A percentile compares a stretch with the other conserved stretches of the same genome.
Evolutionary conservation across 1,140 invertebrate species (phyloP).

Genomic region (Drosophila cardini): DNA sequence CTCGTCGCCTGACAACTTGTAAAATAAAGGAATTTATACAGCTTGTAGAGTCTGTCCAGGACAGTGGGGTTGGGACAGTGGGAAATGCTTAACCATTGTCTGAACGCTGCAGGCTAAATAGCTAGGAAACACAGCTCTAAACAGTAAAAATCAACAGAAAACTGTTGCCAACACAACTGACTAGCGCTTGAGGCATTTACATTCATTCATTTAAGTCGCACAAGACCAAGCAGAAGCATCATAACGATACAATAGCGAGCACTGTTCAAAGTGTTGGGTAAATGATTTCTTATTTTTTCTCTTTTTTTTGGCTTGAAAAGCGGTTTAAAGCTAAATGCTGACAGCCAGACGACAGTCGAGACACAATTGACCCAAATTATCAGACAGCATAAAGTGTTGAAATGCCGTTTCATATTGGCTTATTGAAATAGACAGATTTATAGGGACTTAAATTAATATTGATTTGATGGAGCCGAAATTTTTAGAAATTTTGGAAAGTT

Average conservation of each 20-base stretch:
- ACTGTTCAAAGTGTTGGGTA: conserved; percentile 12
- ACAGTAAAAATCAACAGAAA: conserved; percentile 61
- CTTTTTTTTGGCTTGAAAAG: conserved; percentile 27
- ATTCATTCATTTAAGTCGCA: conserved; percentile 70
- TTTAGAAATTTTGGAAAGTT: no score
- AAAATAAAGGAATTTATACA: conserved; percentile 56
- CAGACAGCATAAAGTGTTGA: neutral
- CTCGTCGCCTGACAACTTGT: conserved; percentile 52
- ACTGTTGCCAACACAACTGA: conserved; percentile 67
- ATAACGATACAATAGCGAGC: conserved; percentile 26
- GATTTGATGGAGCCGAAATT: no score
- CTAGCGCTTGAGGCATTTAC: conserved; percentile 58
- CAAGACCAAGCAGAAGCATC: conserved; percentile 17
- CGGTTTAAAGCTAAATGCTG: conserved; percentile 53
- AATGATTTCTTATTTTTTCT: conserved; percentile 24
- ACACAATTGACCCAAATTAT: conserved; percentile 18
- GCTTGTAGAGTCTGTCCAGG: neutral
- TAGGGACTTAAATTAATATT: no score
- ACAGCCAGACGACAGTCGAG: conserved; percentile 14
- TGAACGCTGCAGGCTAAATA: conserved; percentile 73
- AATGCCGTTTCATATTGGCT: no score
- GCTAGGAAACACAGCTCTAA: conserved; percentile 66
- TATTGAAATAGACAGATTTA: no score
- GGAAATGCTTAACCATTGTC: conserved; percentile 72
- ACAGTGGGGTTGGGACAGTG: conserved; percentile 1